Evolutionary conservation across 2,888 invertebrate genomes (phyloP).

Genomic region (Rhimphoctona megacephalus): DNA sequence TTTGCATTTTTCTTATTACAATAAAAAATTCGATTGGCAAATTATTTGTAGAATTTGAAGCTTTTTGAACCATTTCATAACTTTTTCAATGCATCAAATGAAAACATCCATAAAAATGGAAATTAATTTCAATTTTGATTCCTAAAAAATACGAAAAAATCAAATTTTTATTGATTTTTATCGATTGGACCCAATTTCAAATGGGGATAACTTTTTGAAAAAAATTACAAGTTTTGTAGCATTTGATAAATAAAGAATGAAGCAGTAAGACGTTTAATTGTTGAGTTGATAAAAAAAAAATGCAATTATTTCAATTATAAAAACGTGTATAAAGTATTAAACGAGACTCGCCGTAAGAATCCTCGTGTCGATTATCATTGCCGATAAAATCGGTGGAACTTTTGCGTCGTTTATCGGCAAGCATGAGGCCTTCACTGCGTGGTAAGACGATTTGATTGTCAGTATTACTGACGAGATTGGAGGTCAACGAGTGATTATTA

Average conservation of each 20-base stretch:
- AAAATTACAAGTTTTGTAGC: background rate
- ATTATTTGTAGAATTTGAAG: background rate
- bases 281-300: constrained; percentile 24
- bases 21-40: too few species aligned
- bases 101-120: too few species aligned
- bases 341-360: constrained; percentile 74
- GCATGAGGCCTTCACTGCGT: constrained; percentile 82
- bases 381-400: constrained; percentile 38
- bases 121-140: too few species aligned
- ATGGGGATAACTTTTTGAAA: background rate
- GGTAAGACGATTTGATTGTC: constrained; percentile 85
- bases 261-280: background rate
- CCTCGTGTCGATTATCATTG: constrained; percentile 62
- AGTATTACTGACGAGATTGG: constrained; percentile 7
- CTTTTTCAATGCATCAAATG: background rate
- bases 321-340: background rate
- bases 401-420: constrained; percentile 71
- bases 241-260: background rate
- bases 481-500: constrained; percentile 39
- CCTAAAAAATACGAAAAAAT: background rate
- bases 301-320: constrained; percentile 52
- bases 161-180: background rate
- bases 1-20: background rate
- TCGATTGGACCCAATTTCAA: background rate
- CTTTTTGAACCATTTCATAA: background rate